Evolutionary conservation across 2,113 vertebrate species (phyloP), one percentile per base, ranked within the genome.

Genomic region (Caranx melampygus): DNA sequence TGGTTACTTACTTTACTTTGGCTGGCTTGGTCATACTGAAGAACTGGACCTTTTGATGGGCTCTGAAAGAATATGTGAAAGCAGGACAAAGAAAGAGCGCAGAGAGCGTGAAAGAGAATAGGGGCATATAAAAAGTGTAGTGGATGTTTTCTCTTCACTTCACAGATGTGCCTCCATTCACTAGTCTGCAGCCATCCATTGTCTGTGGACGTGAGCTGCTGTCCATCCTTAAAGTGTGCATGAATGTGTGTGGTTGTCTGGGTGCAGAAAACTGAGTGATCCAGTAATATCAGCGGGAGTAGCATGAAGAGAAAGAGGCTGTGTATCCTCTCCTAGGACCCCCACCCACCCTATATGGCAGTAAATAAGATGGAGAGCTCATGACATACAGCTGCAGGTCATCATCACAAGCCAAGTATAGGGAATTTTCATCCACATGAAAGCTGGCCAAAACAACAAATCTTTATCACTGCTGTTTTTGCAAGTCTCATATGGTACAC

Each of bases 21-120:
- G 65, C 68, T 61, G 63, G 18, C 52, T 73, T 73, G 26, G 60
- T 77, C 61, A 79, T 54, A 58, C 78, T 73, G 64, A 37, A 73
- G 55, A 45, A 18, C n/a, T 40, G 34, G 49, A 37, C 66, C 33
- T 21, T 66, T 54, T 69, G 44, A 73, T 31, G 42, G 16, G 40
- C 42, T 26, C 0, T 49, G 58, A 75, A 42, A 52, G 42, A 47
- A 37, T 31, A 72, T 35, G 49, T 55, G 33, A 72, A 51, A 75
- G 42, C 11, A 58, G 20, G 42, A 14, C 64, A 18, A 16, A 51
- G 15, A 5, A 26, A 71, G 57, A 49, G 51, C 51, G 47, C 8
- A 20, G 47, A 60, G 18, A 61, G 10, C 13, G 15, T 20, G 34
- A 62, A 35, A 62, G 33, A 57, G 4, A 62, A 33, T 21, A 52